Evolutionary conservation across 2,888 invertebrate genomes (phyloP), one percentile per base, ranked within the genome.

Genomic region (Achlya flavicornis): DNA sequence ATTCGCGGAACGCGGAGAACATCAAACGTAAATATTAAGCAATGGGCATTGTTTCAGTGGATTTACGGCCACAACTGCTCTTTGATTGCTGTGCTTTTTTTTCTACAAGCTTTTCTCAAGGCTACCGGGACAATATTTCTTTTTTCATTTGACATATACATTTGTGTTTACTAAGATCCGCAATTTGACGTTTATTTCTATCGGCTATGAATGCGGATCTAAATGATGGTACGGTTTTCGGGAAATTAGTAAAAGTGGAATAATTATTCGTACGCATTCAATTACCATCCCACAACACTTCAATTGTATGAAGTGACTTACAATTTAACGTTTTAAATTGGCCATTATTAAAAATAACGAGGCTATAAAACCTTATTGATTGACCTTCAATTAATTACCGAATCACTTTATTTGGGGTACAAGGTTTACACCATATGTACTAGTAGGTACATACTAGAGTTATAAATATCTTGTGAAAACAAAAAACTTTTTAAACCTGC

Each of bases 1-100:
- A 76, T 79, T 81, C 76, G 75, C 77, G 70, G 76, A 72, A 74
- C 70, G 72, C 62, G 64, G 71, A 63, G 64, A 80, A 80, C 69
- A 76, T 77, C 74, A 74, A 78, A 77, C 66, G 68, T 65, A 73
- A 75, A 76, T 69, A 75, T 71, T 68, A 59, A 65, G 65, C 72
- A 74, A 66, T 69, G 72, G 43, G 73, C 80, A 77, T 79, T 81
- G 82, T 81, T 81, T 74, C 63, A 80, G 80, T 78, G 74, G 79
- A 81, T 84, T 86, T 83, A 85, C 71, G 80, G 79, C 70, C 70
- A 66, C 72, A 73, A 69, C 69, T 69, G 65, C 69, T 69, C 77
- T 71, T 64, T 70, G 71, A 74, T 48, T 64, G 57, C 57, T 19
- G 16, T 53, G 46, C 14, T 46, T 46, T 46, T 43, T 43, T n/a